phyloP scores from a whole-genome alignment of 2,113 vertebrate species.

The Xenopus borealis region DNA sequence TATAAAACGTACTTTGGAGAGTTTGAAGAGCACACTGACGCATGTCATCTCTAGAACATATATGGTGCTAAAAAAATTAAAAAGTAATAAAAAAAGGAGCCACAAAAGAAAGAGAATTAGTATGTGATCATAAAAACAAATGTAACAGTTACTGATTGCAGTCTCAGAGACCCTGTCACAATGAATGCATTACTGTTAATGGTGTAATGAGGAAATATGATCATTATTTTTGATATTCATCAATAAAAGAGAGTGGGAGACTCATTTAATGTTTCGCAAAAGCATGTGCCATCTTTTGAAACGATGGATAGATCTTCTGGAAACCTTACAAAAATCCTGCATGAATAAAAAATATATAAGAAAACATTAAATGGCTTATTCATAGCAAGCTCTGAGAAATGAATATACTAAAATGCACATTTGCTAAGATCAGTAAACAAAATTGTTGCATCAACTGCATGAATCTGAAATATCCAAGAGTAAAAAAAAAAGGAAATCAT shows the following conservation, averaged over 20 bases:
- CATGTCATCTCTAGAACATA: slow-evolving; percentile 41
- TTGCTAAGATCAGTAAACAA: too few relatives aligned
- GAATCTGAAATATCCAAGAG: too few relatives aligned
- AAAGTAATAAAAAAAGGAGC: slow-evolving; percentile 42
- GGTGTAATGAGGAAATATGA: slow-evolving; percentile 52
- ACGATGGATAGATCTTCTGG: slow-evolving; percentile 22
- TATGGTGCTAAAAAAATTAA: slow-evolving; percentile 41
- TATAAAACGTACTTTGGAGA: slow-evolving; percentile 43
- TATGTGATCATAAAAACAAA: slow-evolving; percentile 50
- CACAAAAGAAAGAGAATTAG: slow-evolving; percentile 43
- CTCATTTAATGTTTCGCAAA: slow-evolving; percentile 31
- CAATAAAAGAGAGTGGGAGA: slow-evolving; percentile 36
- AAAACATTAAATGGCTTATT: neutral
- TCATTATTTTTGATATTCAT: slow-evolving; percentile 46
- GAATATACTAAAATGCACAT: neutral
- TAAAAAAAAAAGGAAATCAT: too few relatives aligned
- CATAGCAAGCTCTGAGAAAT: neutral
- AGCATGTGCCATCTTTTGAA: slow-evolving; percentile 17
- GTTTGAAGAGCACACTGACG: slow-evolving; percentile 43
- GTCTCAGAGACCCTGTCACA: slow-evolving; percentile 49
- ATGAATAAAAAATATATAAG: neutral
- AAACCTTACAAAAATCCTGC: slow-evolving; percentile 26
- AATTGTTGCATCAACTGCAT: too few relatives aligned
- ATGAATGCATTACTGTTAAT: slow-evolving; percentile 49
- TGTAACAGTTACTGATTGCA: slow-evolving; percentile 44